phyloP scores from a whole-genome alignment of 35 echinoderm and acorn worm genomes.

The Strongylocentrotus purpuratus region DNA sequence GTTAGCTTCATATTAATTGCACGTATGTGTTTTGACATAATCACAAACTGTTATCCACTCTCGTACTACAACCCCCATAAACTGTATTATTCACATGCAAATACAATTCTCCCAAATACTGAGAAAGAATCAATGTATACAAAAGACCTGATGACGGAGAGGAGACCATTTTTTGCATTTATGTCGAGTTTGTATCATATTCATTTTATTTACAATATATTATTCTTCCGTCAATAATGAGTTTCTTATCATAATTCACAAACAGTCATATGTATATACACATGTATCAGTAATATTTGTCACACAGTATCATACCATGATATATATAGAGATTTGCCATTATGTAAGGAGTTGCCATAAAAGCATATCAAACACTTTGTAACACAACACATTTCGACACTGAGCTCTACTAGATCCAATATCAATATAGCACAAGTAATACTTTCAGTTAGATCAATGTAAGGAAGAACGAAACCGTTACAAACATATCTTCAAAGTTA shows the following conservation, averaged over 20 bases:
- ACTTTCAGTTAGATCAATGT: not conserved
- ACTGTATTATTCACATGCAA: no score
- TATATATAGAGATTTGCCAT: not conserved
- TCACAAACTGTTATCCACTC: no score
- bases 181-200: not conserved
- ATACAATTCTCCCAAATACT: no score
- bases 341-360: not conserved
- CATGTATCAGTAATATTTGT: not conserved
- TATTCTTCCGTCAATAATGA: not conserved
- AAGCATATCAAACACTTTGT: not conserved
- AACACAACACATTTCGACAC: not conserved
- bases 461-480: not conserved
- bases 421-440: slow-evolving; percentile 3
- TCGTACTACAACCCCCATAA: no score
- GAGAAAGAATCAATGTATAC: no score
- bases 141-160: no score
- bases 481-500: not conserved
- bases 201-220: slow-evolving; percentile 6
- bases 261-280: not conserved
- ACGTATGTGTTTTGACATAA: no score
- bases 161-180: no score
- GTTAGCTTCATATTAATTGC: no score
- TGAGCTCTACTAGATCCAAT: slow-evolving; percentile 8
- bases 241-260: slow-evolving; percentile 4
- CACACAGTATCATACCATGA: not conserved